Conservation (phyloP, 2,888 invertebrate species). For the Chloroclystis v-ata region DNA sequence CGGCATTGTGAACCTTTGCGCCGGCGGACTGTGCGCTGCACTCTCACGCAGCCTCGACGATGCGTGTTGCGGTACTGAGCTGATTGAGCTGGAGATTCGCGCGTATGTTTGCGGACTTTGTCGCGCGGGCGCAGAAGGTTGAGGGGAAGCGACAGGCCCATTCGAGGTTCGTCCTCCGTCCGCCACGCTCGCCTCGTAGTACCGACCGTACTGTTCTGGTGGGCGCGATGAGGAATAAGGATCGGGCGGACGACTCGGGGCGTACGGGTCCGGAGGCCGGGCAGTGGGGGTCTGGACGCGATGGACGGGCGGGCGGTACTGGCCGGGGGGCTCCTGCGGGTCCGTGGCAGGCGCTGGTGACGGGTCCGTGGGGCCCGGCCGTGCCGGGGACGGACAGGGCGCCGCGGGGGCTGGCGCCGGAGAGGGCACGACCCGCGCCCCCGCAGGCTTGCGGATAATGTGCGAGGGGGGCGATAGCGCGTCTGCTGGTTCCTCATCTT, state of each 20-base stretch:
- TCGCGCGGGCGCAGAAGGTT: constrained; percentile 55
- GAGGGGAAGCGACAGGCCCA: constrained; percentile 55
- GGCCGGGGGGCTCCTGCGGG: constrained; percentile 33
- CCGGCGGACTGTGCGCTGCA: constrained; percentile 53
- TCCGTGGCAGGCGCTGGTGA: constrained; percentile 41
- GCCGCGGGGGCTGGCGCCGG: constrained; percentile 63
- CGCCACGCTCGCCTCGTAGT: constrained; percentile 53
- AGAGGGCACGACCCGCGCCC: constrained; percentile 42
- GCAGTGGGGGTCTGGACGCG: constrained; percentile 58
- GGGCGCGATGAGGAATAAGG: constrained; percentile 62
- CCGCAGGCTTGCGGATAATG: constrained; percentile 66
- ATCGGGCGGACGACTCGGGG: constrained; percentile 60
- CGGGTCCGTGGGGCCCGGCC: constrained; percentile 50
- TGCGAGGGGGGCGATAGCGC: constrained; percentile 72
- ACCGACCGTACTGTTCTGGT: constrained; percentile 57
- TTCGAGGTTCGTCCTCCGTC: constrained; percentile 54
- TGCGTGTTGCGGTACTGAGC: constrained; percentile 59
- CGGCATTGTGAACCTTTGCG: constrained; percentile 56
- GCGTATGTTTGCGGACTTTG: constrained; percentile 66
- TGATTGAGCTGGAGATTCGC: constrained; percentile 55
- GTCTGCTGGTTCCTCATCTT: constrained; percentile 60
- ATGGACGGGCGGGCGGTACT: constrained; percentile 47
- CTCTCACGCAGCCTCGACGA: constrained; percentile 56
- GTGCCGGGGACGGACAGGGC: constrained; percentile 60
- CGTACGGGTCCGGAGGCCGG: constrained; percentile 58